Percentiles rank a stretch among this genome's conserved stretches.
phyloP scores from a whole-genome alignment of 2,888 invertebrate genomes.

The Cheilosia pagana region DNA sequence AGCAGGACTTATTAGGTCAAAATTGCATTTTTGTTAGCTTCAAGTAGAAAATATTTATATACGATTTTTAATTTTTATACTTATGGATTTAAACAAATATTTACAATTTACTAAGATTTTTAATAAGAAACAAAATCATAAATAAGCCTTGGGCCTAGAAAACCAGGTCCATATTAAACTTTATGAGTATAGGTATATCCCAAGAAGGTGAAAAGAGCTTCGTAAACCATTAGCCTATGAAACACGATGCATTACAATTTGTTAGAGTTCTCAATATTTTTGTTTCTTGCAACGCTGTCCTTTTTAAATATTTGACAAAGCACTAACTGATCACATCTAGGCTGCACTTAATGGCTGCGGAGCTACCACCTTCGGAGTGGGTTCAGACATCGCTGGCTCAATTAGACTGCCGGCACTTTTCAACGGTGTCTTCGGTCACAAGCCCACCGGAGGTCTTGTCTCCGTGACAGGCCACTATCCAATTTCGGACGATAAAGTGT shows the following conservation, averaged over 20 bases:
- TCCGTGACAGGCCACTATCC: slow-evolving; percentile 87
- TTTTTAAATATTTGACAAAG: not conserved
- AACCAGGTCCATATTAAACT: too few species aligned
- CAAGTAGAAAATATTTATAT: too few species aligned
- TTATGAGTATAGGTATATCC: too few species aligned
- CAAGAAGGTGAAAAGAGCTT: too few species aligned
- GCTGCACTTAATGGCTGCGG: slow-evolving; percentile 89
- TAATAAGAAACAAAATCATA: too few species aligned
- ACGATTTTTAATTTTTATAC: too few species aligned
- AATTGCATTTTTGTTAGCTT: too few species aligned
- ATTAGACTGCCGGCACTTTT: slow-evolving; percentile 93
- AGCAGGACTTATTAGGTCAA: too few species aligned
- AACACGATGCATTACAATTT: not conserved
- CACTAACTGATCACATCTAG: slow-evolving; percentile 81
- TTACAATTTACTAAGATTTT: too few species aligned
- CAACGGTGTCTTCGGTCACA: slow-evolving; percentile 95
- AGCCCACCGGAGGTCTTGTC: slow-evolving; percentile 88
- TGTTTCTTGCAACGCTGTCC: slow-evolving; percentile 24
- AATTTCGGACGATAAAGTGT: slow-evolving; percentile 84
- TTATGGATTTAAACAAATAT: too few species aligned
- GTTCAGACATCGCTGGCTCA: slow-evolving; percentile 94
- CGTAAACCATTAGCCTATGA: not conserved
- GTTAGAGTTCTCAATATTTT: slow-evolving; percentile 36
- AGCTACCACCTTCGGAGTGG: slow-evolving; percentile 90
- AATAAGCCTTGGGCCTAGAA: too few species aligned